phyloP scores from a whole-genome alignment of 1,140 invertebrate species.

The Caligus rogercresseyi region DNA sequence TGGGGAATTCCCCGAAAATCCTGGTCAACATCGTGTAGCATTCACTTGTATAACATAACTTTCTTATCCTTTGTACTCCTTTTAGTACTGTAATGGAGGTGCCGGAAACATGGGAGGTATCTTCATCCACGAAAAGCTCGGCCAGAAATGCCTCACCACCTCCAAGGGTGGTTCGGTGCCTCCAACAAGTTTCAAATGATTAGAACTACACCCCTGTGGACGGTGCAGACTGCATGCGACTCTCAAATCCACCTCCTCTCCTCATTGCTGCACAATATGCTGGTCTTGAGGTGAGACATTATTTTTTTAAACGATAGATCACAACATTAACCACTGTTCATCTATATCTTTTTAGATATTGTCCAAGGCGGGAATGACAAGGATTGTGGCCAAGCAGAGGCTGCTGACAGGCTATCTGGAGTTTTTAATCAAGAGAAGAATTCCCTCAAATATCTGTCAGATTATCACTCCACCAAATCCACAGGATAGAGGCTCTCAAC shows the following conservation, averaged over 20 bases:
- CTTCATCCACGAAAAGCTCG: conserved; percentile 34
- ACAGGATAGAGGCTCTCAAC: conserved; percentile 35
- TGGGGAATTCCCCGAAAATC: too few relatives aligned
- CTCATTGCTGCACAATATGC: conserved; percentile 34
- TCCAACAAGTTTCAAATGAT: background rate
- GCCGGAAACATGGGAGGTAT: conserved; percentile 38
- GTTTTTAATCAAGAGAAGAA: conserved; percentile 26
- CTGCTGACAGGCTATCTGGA: conserved; percentile 41
- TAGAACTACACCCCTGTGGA: conserved; percentile 10
- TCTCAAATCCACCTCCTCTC: conserved; percentile 39
- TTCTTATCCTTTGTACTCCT: too few relatives aligned
- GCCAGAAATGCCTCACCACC: conserved; percentile 26
- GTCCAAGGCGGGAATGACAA: conserved; percentile 33
- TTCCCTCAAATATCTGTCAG: conserved; percentile 12
- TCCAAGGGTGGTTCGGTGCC: conserved; percentile 31
- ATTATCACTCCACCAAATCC: conserved; percentile 38
- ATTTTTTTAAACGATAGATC: background rate
- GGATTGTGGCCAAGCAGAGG: conserved; percentile 33
- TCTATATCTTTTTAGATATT: conserved; percentile 37
- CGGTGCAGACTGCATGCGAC: conserved; percentile 34
- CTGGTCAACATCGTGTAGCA: too few relatives aligned
- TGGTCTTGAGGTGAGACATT: conserved; percentile 32
- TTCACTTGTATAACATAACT: too few relatives aligned
- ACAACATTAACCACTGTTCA: too few relatives aligned
- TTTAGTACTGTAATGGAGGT: conserved; percentile 39